Percentiles rank a stretch among this genome's conserved stretches.
These are phyloP conservation scores for Edolisoma coerulescens DNA, from an alignment of 2,113 vertebrate species.

Conservation along the genomic window DNA sequence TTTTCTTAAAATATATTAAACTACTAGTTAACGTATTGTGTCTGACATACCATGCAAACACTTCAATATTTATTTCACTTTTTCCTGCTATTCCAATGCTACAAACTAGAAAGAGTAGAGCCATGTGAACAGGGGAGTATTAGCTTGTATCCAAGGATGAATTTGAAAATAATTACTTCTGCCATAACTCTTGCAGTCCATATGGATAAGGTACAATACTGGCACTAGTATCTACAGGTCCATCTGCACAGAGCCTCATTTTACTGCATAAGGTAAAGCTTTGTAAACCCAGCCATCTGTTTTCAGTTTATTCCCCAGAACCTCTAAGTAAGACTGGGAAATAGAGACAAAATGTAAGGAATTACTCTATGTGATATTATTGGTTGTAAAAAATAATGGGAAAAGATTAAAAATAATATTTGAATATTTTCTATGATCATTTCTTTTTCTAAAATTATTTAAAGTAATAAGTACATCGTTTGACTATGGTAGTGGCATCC, in stretches of 20 bases:
- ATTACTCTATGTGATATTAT: background rate
- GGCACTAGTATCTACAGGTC: slow-evolving; percentile 52
- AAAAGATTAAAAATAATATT: background rate
- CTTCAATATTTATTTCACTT: background rate
- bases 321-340: slow-evolving; percentile 24
- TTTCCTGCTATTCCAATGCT: background rate
- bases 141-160: slow-evolving; percentile 20
- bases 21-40: background rate
- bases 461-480: background rate
- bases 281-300: slow-evolving; percentile 65
- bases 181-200: slow-evolving; percentile 53
- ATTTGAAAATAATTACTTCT: slow-evolving; percentile 53
- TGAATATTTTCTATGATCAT: background rate
- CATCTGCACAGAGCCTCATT: slow-evolving; percentile 67
- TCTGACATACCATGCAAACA: background rate
- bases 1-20: background rate
- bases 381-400: background rate
- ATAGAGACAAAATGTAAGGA: background rate
- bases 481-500: background rate
- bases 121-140: background rate
- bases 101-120: background rate
- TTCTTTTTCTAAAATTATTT: background rate
- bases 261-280: slow-evolving; percentile 55
- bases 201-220: slow-evolving; percentile 67
- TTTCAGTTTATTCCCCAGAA: slow-evolving; percentile 33